A percentile compares a stretch with the other conserved stretches of the same genome.
These are phyloP conservation scores for Diadophis punctatus DNA, from an alignment of 2,113 vertebrate genomes.

Conservation along the genomic window DNA sequence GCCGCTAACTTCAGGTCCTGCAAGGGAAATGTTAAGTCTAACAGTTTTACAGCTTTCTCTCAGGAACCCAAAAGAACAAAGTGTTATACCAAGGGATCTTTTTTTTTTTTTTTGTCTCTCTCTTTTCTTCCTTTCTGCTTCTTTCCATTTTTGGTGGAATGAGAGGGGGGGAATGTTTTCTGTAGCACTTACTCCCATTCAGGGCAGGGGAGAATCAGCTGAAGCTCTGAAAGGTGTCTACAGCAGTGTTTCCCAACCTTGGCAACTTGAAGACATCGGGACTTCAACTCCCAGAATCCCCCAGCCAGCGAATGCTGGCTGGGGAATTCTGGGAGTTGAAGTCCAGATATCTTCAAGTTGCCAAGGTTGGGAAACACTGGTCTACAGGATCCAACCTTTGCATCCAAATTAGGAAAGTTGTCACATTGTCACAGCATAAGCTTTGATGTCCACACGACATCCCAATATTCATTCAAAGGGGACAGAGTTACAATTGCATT, in stretches of 20 bases:
- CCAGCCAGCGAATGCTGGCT: too few species aligned
- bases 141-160: background rate
- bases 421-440: background rate
- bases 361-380: too few species aligned
- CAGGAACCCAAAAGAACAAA: background rate
- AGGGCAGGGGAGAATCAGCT: background rate
- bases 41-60: background rate
- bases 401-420: background rate
- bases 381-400: background rate
- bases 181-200: background rate
- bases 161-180: background rate
- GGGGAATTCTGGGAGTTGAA: too few species aligned
- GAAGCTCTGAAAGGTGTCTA: background rate
- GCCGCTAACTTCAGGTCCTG: background rate
- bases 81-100: background rate
- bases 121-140: background rate
- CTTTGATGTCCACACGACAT: background rate
- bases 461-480: background rate
- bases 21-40: background rate
- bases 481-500: background rate
- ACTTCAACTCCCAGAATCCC: too few species aligned
- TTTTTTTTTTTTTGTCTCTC: background rate
- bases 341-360: too few species aligned
- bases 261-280: too few species aligned
- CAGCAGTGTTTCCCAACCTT: too few species aligned